Percentiles rank a stretch among this genome's conserved stretches.
Conservation (phyloP, 2,113 vertebrate genomes). For the Bostrychus sinensis region DNA sequence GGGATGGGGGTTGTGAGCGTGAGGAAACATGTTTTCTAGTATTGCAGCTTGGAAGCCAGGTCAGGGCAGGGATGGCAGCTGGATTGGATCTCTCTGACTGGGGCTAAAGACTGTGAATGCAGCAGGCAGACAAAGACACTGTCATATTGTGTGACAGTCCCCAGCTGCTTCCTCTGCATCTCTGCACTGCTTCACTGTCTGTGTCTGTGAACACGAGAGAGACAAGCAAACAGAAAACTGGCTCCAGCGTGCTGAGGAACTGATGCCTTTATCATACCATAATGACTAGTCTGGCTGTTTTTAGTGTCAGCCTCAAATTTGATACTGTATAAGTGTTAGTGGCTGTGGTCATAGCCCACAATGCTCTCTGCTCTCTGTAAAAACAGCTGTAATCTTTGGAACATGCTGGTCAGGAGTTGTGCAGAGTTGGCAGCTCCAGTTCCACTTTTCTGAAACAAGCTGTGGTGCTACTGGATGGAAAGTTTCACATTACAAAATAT, state of each 20-base stretch:
- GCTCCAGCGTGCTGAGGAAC: conserved; percentile 46
- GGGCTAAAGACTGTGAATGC: conserved; percentile 12
- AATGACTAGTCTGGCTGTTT: conserved; percentile 60
- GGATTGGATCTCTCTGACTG: not conserved
- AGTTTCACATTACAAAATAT: not conserved
- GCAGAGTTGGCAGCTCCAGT: conserved; percentile 11
- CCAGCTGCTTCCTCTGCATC: conserved; percentile 14
- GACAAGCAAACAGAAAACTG: conserved; percentile 21
- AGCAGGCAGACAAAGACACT: conserved; percentile 17
- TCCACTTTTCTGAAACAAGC: conserved; percentile 32
- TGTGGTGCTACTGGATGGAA: conserved; percentile 8
- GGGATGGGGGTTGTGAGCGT: not conserved
- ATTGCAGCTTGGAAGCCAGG: conserved; percentile 10
- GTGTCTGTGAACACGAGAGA: conserved; percentile 11
- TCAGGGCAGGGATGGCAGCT: conserved; percentile 15
- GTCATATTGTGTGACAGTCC: conserved; percentile 34
- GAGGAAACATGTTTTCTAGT: not conserved
- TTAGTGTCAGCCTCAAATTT: conserved; percentile 66
- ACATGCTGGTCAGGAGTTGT: conserved; percentile 23
- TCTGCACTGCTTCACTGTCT: not conserved
- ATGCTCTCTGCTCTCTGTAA: conserved; percentile 38
- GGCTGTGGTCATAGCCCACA: conserved; percentile 35
- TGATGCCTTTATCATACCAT: conserved; percentile 63
- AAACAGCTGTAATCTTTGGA: conserved; percentile 43
- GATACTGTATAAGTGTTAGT: conserved; percentile 58